Evolutionary conservation across 2,797 vertebrate species (phyloP).

Genomic region (Acropternis orthonyx): DNA sequence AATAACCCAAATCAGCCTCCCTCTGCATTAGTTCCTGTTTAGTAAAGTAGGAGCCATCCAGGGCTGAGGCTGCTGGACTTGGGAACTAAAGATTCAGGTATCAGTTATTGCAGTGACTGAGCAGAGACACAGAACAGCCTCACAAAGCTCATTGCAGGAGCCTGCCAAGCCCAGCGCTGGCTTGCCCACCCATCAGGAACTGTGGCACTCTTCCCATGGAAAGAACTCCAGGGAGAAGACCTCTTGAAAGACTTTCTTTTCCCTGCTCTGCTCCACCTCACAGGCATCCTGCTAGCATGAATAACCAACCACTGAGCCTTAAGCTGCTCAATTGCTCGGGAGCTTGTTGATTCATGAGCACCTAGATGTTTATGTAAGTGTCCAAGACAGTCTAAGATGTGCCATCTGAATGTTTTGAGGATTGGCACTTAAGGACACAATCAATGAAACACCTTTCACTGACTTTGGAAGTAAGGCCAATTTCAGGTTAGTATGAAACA

Average conservation of each 20-base stretch:
- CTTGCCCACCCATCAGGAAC: rapidly evolving
- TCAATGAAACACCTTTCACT: neutral
- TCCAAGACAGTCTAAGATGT: neutral
- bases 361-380: neutral
- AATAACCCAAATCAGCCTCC: neutral
- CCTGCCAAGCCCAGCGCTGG: neutral
- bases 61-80: neutral
- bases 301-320: neutral
- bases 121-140: neutral
- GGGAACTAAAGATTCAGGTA: neutral
- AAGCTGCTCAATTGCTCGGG: neutral
- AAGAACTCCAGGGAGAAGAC: neutral
- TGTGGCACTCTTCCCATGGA: neutral
- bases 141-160: neutral
- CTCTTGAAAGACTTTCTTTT: too few relatives aligned
- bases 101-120: neutral
- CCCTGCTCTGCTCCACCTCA: neutral
- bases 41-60: neutral
- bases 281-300: neutral
- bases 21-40: neutral
- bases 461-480: neutral
- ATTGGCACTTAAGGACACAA: neutral
- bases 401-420: neutral
- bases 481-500: neutral
- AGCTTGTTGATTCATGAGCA: neutral